Percentiles rank a stretch among this genome's conserved stretches.
phyloP scores from a whole-genome alignment of 2,797 vertebrate species.

The Tapera naevia region DNA sequence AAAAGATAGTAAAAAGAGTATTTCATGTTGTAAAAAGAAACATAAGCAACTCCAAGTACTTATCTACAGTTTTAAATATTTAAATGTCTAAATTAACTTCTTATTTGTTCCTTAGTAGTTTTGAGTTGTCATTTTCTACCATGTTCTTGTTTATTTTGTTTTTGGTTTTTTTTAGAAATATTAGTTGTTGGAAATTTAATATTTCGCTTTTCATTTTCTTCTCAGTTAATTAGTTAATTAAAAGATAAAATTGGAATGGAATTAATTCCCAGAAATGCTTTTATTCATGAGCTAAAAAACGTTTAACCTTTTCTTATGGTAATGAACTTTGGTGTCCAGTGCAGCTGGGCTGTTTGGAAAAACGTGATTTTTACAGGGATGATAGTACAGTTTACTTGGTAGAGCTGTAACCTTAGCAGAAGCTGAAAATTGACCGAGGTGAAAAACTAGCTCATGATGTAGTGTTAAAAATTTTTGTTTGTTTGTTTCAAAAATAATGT shows the following conservation, averaged over 20 bases:
- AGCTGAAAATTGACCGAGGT: background rate
- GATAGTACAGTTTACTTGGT: background rate
- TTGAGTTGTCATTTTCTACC: background rate
- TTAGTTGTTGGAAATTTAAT: background rate
- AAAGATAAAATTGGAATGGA: background rate
- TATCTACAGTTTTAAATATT: background rate
- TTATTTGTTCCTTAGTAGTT: background rate
- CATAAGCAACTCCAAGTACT: background rate
- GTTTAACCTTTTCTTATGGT: background rate
- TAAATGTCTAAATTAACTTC: background rate
- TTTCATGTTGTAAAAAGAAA: conserved; percentile 2
- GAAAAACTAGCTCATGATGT: background rate
- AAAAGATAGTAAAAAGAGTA: background rate
- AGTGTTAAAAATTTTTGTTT: background rate
- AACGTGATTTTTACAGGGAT: background rate
- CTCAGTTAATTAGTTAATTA: background rate
- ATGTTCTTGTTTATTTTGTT: background rate
- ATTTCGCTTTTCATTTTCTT: background rate
- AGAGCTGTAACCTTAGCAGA: background rate
- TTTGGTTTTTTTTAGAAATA: background rate
- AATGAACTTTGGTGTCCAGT: background rate
- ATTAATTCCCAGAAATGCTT: background rate
- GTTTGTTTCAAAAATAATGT: background rate
- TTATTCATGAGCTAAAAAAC: background rate
- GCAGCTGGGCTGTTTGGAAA: background rate